Base-by-base conservation (phyloP, 2,888 invertebrate genomes). In the Eulithis testata region DNA sequence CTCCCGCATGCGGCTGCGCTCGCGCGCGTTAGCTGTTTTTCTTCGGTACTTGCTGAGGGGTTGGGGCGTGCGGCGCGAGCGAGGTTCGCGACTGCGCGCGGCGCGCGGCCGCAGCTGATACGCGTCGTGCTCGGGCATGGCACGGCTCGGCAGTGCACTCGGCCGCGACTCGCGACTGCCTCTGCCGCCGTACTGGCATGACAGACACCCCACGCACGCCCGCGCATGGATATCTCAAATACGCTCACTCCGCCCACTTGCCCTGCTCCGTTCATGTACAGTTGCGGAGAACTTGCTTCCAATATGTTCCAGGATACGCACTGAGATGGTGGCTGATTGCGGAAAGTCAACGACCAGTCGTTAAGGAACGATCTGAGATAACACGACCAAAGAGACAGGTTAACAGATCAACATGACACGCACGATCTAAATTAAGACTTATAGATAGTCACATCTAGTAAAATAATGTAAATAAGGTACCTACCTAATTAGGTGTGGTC, bases 1-100 rank as follows among this genome's bases (percentile, higher is more conserved):
- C 84, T 98, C 98, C 56, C 96, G 94, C 98, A 98, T 98, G 63
- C 98, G 94, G 73, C 96, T 96, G 43, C 98, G 88, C 81, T 98
- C 98, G 40, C 98, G 90, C 0, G 97, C 97, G 90, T 98, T 98
- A 11, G 98, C 98, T 0, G 97, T 97, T 93, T 97, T 97, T 76
- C 98, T 94, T 36, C 98, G 93, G 90, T 98, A 98, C 87, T 98
- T 98, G 92, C 97, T 97, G 75, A 98, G 94, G 11, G 96, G 96
- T 63, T 96, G 95, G 36, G 96, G 94, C 82, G 95, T 94, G 75
- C 95, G 94, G 80, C 95, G 95, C 69, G 94, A 88, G 77, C 91
- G 89, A 76, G 91, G 88, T 83, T 90, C 91, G 72, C 92, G 91
- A 79, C 86, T 84, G 81, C 91, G 87, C 83, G 92, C 89, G 65